Evolutionary conservation across 2,888 invertebrate genomes (phyloP), one percentile per base, ranked within the genome.

Genomic region (Ferrisia virgata): DNA sequence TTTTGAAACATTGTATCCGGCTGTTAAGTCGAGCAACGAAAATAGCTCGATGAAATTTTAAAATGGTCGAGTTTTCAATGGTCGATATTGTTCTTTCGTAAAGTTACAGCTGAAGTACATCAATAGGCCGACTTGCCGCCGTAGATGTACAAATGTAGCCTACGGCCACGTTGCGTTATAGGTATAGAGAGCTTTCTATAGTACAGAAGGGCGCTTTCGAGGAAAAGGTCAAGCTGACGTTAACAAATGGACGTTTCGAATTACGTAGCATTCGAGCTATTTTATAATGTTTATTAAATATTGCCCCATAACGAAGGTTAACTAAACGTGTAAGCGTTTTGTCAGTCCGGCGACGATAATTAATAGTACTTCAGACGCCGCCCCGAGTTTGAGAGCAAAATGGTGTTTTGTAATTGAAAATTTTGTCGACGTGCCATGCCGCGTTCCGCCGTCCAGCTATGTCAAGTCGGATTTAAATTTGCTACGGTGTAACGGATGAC

Each of bases 261-360:
- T 64, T 28, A 39, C 11, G n/a, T n/a, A n/a, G n/a, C n/a, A 64
- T 64, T 13, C 58, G 9, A 9, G 28, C 58, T 64, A 64, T 64
- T 64, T 64, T 28, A 64, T 22, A 64, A 64, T 64, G 58, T 64
- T 64, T 64, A 64, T 64, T 64, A 64, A 64, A 64, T 64, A 64
- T 64, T 28, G 8, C 0, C 11, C 2, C 28, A 25, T 25, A 64
- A 28, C 58, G 58, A 64, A 64, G 58, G 58, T 64, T 64, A 64
- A 64, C 58, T 64, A 64, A 64, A 64, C 58, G 58, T 64, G 58
- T 64, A 64, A 64, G 58, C 58, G 58, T 64, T 64, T 64, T 64
- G 58, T 64, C 58, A 64, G 58, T 64, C 28, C 58, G 58, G 58
- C 28, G 58, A 64, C 58, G 58, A 64, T 64, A 64, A 64, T 64